A percentile compares a stretch with the other conserved stretches of the same genome.
phyloP scores from a whole-genome alignment of 2,888 invertebrate genomes.

The Spodoptera picta region DNA sequence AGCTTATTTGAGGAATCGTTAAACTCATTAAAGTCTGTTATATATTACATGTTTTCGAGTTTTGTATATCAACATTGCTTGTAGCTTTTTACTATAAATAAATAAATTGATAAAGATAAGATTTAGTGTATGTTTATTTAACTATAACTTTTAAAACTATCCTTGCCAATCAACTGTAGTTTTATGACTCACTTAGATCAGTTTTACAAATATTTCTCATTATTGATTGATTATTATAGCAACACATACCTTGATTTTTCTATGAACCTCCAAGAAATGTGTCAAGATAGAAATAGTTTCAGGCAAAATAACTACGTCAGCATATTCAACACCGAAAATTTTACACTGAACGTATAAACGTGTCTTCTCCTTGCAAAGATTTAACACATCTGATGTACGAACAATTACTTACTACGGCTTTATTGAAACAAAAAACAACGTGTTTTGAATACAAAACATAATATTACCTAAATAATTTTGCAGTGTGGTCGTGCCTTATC shows the following conservation, averaged over 20 bases:
- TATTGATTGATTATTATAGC: too few relatives aligned
- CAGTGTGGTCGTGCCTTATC: not conserved
- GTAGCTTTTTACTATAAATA: too few relatives aligned
- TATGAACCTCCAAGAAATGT: too few relatives aligned
- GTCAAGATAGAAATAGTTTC: too few relatives aligned
- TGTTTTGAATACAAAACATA: slow-evolving; percentile 33
- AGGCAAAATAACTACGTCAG: too few relatives aligned
- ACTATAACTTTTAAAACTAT: too few relatives aligned
- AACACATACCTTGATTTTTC: too few relatives aligned
- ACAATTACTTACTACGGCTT: slow-evolving; percentile 4
- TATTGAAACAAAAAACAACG: slow-evolving; percentile 13
- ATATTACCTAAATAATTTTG: slow-evolving; percentile 16
- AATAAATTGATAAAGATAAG: too few relatives aligned
- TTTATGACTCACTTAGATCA: too few relatives aligned
- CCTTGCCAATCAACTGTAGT: too few relatives aligned
- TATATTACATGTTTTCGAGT: slow-evolving; percentile 7
- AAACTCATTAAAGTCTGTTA: slow-evolving; percentile 20
- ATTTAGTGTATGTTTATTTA: too few relatives aligned
- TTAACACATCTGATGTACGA: not conserved
- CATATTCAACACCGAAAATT: not conserved
- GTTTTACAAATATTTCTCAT: too few relatives aligned
- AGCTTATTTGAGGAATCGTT: slow-evolving; percentile 2
- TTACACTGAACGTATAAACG: not conserved
- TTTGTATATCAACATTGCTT: slow-evolving; percentile 1
- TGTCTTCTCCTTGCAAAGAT: slow-evolving; percentile 17